Base-by-base conservation (phyloP, 2,888 invertebrate species). In the Epirrita christyi region DNA sequence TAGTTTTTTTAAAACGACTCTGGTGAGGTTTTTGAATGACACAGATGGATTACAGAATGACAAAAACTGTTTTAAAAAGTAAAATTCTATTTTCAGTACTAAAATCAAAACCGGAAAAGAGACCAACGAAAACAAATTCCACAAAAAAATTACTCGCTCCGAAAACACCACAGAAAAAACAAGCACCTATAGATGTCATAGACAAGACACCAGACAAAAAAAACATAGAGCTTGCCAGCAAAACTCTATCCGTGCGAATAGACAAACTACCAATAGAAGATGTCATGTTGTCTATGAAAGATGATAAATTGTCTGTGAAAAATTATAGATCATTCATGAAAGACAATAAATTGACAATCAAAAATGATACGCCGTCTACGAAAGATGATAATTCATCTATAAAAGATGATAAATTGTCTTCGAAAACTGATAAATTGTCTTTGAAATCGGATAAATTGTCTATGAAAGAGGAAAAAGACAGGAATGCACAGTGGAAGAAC, bases 31-130 rank as follows among this genome's bases (percentile, higher is more conserved):
- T n/a, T n/a, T n/a, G n/a, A n/a, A n/a, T n/a, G n/a, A n/a, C n/a
- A n/a, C n/a, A n/a, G n/a, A n/a, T n/a, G n/a, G n/a, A n/a, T n/a
- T n/a, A n/a, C n/a, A n/a, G n/a, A n/a, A n/a, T n/a, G n/a, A n/a
- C n/a, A n/a, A n/a, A 32, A 7, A 32, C 2, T 9, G 6, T 7
- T 32, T 32, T 32, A 32, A 32, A 32, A 7, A 2, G 9, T 29
- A 29, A 32, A 1, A 9, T 7, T 32, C 32, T 32, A 21, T 21
- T 56, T 51, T 42, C 75, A 88, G 88, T 85, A 70, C 55, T 80
- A n/a, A 88, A 88, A 71, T 74, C 80, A 54, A 86, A 88, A 71
- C 67, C 75, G n/a, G 80, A 83, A 0, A 80, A 77, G 55, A 75
- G 75, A 11, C 28, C 64, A 5, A 37, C 52, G 4, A 75, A 68